phyloP scores from a whole-genome alignment of 37 sponge, comb jelly and placozoan genomes.

The Dysidea cf. avara region DNA sequence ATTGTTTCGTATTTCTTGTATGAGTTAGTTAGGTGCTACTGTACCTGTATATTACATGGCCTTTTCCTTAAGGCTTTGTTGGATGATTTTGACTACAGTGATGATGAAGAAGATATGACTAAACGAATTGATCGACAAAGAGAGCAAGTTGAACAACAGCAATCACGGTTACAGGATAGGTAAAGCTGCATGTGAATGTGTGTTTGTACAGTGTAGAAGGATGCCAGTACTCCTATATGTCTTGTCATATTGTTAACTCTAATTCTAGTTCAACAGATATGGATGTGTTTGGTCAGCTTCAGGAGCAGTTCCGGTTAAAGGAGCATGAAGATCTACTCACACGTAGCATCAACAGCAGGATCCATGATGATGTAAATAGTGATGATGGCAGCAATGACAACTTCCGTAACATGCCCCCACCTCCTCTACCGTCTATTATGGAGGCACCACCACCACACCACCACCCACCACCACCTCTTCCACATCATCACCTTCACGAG shows the following conservation, averaged over 20 bases:
- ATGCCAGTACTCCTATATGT: no score
- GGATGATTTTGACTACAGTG: constrained; percentile 87
- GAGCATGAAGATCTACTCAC: background rate
- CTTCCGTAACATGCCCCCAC: no score
- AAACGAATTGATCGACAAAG: background rate
- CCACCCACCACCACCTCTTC: background rate
- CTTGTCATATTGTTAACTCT: no score
- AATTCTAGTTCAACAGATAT: background rate
- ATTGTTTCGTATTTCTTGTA: no score
- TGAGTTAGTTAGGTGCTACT: no score
- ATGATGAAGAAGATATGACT: constrained; percentile 67
- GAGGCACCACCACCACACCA: constrained; percentile 5
- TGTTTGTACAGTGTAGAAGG: no score
- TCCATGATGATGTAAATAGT: no score
- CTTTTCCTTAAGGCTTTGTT: no score
- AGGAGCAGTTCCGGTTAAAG: constrained; percentile 22
- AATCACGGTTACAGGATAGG: background rate
- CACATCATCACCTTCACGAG: background rate
- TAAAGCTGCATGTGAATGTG: background rate
- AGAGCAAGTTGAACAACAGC: background rate
- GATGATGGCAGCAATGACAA: no score
- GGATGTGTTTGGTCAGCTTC: constrained; percentile 12
- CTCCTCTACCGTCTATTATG: constrained; percentile 12
- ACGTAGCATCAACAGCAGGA: background rate
- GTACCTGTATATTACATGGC: no score